Evolutionary conservation across 2,888 invertebrate genomes (phyloP), one percentile per base, ranked within the genome.

Genomic region (Embidobia sp.): DNA sequence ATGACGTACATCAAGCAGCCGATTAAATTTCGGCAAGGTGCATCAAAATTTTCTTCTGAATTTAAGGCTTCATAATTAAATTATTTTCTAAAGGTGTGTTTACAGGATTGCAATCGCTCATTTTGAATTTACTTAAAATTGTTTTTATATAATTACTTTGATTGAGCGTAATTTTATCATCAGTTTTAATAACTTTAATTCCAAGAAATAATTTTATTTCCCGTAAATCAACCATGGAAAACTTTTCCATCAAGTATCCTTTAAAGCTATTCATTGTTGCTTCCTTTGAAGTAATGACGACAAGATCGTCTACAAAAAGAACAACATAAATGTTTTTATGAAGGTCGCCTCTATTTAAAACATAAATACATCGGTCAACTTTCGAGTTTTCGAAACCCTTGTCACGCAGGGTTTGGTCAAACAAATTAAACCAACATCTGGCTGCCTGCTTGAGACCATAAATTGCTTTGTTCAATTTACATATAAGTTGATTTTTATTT

Each of bases 261-360:
- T 49, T 49, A 4, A 49, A 31, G 15, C 18, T 31, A n/a, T 33
- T 13, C 49, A 49, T 49, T 15, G 31, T 18, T 15, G 3, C 8
- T 4, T 15, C 16, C 5, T 49, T 31, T 3, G n/a, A 0, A 5
- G 49, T 49, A 13, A 16, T 10, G 31, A 73, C 57, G n/a, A 61
- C 19, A 10, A 67, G 37, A 33, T 75, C 69, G 29, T 75, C 53
- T 1, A 69, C 69, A 63, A 63, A 63, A 8, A 53, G 44, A 44
- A 75, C 48, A 0, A 63, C 46, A 53, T 70, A 76, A 11, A 70
- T 70, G 40, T 76, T 76, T 29, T 64, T 27, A 15, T 13, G 7
- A 15, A 69, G 51, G 22, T 61, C 10, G 31, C 69, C 75, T 61
- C 16, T 19, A 55, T 55, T 49, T 10, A 69, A 26, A 19, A 77